These are phyloP conservation scores for Mimachlamys varia DNA, from an alignment of 2,888 invertebrate genomes.

Conservation along the genomic window DNA sequence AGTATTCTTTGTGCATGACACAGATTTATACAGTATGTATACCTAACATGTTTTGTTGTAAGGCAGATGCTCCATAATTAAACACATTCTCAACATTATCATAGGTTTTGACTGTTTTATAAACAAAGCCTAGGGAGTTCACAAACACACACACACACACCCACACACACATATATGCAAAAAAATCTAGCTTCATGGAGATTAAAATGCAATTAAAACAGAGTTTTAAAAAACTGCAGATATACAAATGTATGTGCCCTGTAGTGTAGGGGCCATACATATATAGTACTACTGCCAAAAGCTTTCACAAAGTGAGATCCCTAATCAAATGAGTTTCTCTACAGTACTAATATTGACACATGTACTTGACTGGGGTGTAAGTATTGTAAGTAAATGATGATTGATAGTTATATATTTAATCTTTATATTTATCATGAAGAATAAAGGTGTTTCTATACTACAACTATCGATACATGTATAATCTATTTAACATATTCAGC, in stretches of 20 bases:
- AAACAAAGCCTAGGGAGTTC: too few species aligned
- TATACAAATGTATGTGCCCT: not conserved
- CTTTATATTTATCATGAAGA: too few species aligned
- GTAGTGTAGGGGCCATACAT: not conserved
- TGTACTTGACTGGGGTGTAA: not conserved
- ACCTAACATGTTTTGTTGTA: too few species aligned
- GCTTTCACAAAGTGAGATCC: not conserved
- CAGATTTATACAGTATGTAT: not conserved
- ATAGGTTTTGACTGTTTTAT: too few species aligned
- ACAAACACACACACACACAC: too few species aligned
- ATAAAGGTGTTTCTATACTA: too few species aligned
- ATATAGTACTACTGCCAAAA: not conserved
- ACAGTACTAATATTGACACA: not conserved
- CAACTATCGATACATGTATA: too few species aligned
- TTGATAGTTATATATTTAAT: not conserved
- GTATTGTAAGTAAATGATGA: not conserved
- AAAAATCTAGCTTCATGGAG: not conserved
- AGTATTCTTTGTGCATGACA: not conserved
- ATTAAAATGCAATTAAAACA: not conserved
- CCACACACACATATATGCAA: too few species aligned
- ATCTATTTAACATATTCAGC: too few species aligned
- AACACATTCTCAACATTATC: not conserved
- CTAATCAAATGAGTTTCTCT: not conserved
- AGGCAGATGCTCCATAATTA: not conserved
- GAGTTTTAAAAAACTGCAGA: not conserved